Evolutionary conservation across 2,888 invertebrate genomes (phyloP).

Genomic region (Brachyptera risi): DNA sequence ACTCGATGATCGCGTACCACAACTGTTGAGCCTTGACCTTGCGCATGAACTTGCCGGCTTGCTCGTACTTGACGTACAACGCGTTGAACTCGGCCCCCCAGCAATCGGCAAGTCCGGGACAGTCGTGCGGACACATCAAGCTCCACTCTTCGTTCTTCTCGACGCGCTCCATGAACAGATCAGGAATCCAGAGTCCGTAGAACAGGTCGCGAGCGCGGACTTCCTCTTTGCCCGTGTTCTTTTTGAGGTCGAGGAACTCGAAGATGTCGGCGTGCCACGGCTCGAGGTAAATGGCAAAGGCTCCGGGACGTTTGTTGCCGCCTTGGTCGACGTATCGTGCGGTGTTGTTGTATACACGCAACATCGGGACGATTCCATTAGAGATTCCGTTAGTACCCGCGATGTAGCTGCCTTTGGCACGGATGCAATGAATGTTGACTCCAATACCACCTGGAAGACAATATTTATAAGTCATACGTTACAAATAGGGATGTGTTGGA

Average conservation of each 20-base stretch:
- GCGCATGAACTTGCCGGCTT: constrained; percentile 63
- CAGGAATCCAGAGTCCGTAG: constrained; percentile 97
- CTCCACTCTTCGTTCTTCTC: constrained; percentile 84
- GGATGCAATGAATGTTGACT: constrained; percentile 90
- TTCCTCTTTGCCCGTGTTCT: constrained; percentile 92
- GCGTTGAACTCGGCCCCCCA: constrained; percentile 95
- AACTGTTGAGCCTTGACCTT: constrained; percentile 72
- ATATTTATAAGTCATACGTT: too few relatives aligned
- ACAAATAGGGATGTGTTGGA: too few relatives aligned
- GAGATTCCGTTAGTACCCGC: constrained; percentile 92
- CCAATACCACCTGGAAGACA: constrained; percentile 94
- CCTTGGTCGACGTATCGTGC: constrained; percentile 63
- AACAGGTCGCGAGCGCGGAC: constrained; percentile 91
- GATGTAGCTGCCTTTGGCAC: constrained; percentile 87
- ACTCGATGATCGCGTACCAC: constrained; percentile 91
- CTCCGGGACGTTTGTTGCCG: constrained; percentile 71
- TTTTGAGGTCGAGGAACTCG: constrained; percentile 90
- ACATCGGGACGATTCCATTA: constrained; percentile 94
- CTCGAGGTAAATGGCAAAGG: constrained; percentile 95
- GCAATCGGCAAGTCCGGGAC: constrained; percentile 83
- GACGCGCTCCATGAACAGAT: constrained; percentile 95
- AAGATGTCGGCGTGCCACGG: constrained; percentile 99
- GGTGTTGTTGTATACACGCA: constrained; percentile 92
- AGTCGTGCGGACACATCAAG: constrained; percentile 94
- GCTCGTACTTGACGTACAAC: constrained; percentile 81